Evolutionary conservation across 2,888 invertebrate genomes (phyloP), one percentile per base, ranked within the genome.

Genomic region (Xestia xanthographa): DNA sequence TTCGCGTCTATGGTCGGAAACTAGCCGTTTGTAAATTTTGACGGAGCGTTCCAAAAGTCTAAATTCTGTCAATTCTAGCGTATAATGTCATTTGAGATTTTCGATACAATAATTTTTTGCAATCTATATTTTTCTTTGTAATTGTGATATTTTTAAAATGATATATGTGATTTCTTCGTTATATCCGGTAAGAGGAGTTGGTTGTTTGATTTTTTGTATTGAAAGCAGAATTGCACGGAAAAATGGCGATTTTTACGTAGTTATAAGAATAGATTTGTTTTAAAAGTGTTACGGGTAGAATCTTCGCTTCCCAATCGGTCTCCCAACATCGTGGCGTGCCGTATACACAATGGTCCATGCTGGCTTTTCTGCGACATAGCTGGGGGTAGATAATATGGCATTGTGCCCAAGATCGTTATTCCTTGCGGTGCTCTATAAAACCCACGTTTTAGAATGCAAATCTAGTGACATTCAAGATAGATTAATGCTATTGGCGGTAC

Each of bases 131-230:
- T 83, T 88, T 89, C 82, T 84, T 87, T 84, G 66, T 79, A 72
- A 78, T 82, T 77, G 85, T 79, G 82, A 77, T 87, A 76, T 85
- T 73, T 85, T 80, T 87, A 85, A 60, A 86, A 85, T 78, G 87
- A 75, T 87, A 86, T 82, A 85, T 86, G 89, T 87, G 86, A 83
- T 89, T 71, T 82, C 83, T 82, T 73, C 77, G 65, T 65, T 72
- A 74, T 79, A 83, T 74, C 81, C 78, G 89, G 89, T 89, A 88
- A 88, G 87, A 86, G 84, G 88, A 82, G 89, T 83, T 89, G 88
- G 86, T 84, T 82, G 53, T 87, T 72, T 82, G 38, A 74, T 74
- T 75, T 74, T 63, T 71, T 69, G 67, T 82, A 29, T 71, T 83
- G 34, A 38, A 62, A 62, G 69, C 68, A 63, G 58, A 53, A 34